Conservation (phyloP, 2,797 vertebrate genomes). For the Notamacropus eugenii region DNA sequence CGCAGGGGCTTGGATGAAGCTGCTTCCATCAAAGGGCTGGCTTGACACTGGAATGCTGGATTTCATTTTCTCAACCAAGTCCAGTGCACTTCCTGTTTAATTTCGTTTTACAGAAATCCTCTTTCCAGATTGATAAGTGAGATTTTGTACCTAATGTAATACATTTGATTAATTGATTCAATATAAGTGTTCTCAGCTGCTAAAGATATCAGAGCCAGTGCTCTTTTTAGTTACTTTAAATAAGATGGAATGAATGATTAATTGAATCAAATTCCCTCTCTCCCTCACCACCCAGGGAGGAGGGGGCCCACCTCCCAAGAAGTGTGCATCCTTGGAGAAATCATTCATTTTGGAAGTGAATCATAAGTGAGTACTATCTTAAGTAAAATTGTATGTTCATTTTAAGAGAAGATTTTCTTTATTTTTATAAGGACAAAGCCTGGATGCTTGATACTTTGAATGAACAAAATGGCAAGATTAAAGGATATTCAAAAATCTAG, state of each 20-base stretch:
- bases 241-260: background rate
- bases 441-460: conserved; percentile 59
- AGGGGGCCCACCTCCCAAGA: background rate
- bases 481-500: conserved; percentile 70
- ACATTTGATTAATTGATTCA: background rate
- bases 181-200: background rate
- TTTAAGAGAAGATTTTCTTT: conserved; percentile 58
- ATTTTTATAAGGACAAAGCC: conserved; percentile 66
- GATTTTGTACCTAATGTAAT: background rate
- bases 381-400: conserved; percentile 27
- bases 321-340: conserved; percentile 37
- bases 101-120: background rate
- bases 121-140: background rate
- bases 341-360: conserved; percentile 51
- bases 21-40: background rate
- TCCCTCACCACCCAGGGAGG: background rate
- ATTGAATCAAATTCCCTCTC: background rate
- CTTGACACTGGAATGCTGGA: background rate
- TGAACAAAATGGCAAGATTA: conserved; percentile 71
- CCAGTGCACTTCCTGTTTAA: background rate
- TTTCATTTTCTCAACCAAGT: background rate
- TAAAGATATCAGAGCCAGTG: background rate
- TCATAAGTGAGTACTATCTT: conserved; percentile 30
- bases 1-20: background rate
- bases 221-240: background rate